Conservation (phyloP, 2,797 vertebrate genomes). For the Iguana delicatissima region DNA sequence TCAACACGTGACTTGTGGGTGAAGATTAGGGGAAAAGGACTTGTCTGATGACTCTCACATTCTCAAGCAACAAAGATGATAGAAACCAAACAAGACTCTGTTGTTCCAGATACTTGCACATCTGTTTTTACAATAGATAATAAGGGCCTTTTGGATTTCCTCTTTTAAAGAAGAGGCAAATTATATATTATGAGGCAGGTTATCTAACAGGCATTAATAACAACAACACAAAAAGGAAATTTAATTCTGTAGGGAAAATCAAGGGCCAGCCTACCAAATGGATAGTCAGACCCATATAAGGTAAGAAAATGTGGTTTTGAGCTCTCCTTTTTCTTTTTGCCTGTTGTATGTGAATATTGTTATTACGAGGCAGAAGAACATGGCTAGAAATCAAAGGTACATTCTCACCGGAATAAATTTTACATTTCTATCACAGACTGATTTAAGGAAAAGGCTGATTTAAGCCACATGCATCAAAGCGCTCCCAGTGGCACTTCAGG, state of each 20-base stretch:
- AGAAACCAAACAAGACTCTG: constrained; percentile 48
- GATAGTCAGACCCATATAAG: not conserved
- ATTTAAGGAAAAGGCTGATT: constrained; percentile 22
- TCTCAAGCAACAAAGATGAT: constrained; percentile 51
- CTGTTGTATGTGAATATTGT: not conserved
- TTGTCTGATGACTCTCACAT: constrained; percentile 72
- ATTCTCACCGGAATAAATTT: not conserved
- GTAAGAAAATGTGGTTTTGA: not conserved
- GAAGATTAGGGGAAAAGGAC: constrained; percentile 76
- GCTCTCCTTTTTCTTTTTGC: not conserved
- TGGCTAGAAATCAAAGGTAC: constrained; percentile 21
- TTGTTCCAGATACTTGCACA: constrained; percentile 1
- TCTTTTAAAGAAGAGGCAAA: constrained; percentile 16
- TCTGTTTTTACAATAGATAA: constrained; percentile 1
- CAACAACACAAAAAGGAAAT: constrained; percentile 1
- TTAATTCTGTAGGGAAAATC: not conserved
- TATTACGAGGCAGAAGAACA: not conserved
- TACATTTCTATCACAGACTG: not conserved
- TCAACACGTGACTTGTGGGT: constrained; percentile 72
- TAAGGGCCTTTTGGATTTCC: constrained; percentile 40
- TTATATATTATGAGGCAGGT: constrained; percentile 1
- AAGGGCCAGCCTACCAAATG: not conserved
- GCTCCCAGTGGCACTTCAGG: not conserved
- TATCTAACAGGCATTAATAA: constrained; percentile 10
- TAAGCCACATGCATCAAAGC: constrained; percentile 17